Evolutionary conservation across 2,888 invertebrate genomes (phyloP), one percentile per base, ranked within the genome.

Genomic region (Zhuqinia jingwanae): DNA sequence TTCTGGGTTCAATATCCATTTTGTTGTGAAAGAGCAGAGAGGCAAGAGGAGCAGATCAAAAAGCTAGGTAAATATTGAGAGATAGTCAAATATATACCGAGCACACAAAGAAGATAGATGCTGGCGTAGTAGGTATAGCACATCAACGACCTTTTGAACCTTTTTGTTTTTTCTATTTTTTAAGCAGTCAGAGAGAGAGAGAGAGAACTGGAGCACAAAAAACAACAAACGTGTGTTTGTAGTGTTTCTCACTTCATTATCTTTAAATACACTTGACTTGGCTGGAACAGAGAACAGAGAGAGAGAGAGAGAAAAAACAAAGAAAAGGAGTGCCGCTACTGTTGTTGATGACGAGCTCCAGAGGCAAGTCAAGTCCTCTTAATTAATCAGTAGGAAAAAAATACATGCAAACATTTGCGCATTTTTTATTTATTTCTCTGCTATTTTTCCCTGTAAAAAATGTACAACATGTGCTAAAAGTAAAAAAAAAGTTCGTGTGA

Each of bases 201-300:
- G n/a, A n/a, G n/a, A n/a, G n/a, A 56, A 56, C 56, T n/a, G 17
- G n/a, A 56, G 20, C 56, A n/a, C 20, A 56, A 10, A 17, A 77
- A 47, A 42, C 13, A 50, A 22, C 60, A 36, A 60, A 60, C n/a
- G 42, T 30, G n/a, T 22, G 45, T 25, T 50, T 56, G 20, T 70
- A 53, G 56, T 70, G 30, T 63, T 73, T 73, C 82, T 73, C 82
- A 82, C 82, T 82, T 82, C 82, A 82, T 73, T 82, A 82, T 73
- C 82, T 82, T 22, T 27, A 63, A 20, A 25, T 20, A 63, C 27
- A 2, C 17, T n/a, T 20, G 17, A 17, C 17, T 2, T 17, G 56
- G 17, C 30, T 63, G 8, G 27, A 30, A 63, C 25, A 27, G 11
- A 63, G 63, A 17, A 63, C 13, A 15, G 63, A 56, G 56, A 20